These are phyloP conservation scores for Platorchestia sp. DNA, from an alignment of 1,140 invertebrate genomes.

Conservation along the genomic window DNA sequence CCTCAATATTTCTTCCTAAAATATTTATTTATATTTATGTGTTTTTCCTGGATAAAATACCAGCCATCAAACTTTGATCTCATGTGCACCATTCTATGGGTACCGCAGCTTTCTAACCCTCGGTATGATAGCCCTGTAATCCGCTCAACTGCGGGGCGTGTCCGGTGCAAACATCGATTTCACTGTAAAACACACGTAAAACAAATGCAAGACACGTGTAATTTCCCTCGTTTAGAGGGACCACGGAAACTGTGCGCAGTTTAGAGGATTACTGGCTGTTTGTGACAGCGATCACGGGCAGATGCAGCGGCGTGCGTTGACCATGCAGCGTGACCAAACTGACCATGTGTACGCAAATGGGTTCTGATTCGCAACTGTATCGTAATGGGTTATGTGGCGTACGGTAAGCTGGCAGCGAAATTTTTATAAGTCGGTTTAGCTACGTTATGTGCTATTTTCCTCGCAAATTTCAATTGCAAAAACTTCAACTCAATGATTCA, in stretches of 20 bases:
- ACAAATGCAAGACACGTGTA: slow-evolving; percentile 36
- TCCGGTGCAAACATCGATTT: slow-evolving; percentile 43
- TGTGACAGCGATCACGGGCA: slow-evolving; percentile 23
- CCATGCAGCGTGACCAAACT: neutral
- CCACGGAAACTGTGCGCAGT: neutral
- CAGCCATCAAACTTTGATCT: neutral
- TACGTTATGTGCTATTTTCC: no score
- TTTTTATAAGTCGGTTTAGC: no score
- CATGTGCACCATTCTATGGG: neutral
- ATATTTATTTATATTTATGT: no score
- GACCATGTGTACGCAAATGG: neutral
- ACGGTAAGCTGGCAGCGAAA: no score
- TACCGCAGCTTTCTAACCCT: neutral
- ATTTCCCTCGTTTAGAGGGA: slow-evolving; percentile 15
- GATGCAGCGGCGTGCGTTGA: neutral
- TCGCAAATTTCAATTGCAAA: no score
- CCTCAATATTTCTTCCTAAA: no score
- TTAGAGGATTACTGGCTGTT: slow-evolving; percentile 27
- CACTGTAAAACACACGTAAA: slow-evolving; percentile 29
- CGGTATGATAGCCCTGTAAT: neutral
- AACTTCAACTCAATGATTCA: no score
- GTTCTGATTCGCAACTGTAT: neutral
- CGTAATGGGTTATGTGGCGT: no score
- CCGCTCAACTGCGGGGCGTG: neutral
- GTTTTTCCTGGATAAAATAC: neutral